These are phyloP conservation scores for Barypeithes pellucidus DNA, from an alignment of 2,888 invertebrate species.

Conservation along the genomic window DNA sequence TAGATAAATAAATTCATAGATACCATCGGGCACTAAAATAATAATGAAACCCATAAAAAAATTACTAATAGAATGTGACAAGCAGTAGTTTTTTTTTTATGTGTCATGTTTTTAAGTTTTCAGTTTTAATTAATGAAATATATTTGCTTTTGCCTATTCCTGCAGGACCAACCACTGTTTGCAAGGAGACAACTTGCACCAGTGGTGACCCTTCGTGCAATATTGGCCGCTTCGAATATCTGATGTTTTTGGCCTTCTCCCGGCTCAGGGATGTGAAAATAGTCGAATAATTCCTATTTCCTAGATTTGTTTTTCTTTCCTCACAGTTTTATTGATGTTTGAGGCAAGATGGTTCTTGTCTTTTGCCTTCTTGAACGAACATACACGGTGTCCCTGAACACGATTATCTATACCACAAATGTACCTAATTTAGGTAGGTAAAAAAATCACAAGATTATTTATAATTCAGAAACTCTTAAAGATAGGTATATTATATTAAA, in stretches of 20 bases:
- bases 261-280: constrained; percentile 45
- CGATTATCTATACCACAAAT: too few relatives aligned
- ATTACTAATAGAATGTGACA: too few relatives aligned
- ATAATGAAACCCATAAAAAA: too few relatives aligned
- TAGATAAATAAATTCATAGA: too few relatives aligned
- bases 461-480: too few relatives aligned
- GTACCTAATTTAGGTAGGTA: too few relatives aligned
- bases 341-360: background rate
- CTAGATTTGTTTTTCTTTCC: constrained; percentile 44
- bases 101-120: background rate
- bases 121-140: background rate
- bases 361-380: background rate
- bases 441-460: too few relatives aligned
- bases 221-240: constrained; percentile 26
- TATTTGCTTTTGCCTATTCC: background rate
- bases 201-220: constrained; percentile 33
- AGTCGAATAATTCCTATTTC: constrained; percentile 39
- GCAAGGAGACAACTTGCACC: constrained; percentile 28
- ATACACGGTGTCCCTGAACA: too few relatives aligned
- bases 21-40: too few relatives aligned
- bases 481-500: too few relatives aligned
- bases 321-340: constrained; percentile 39
- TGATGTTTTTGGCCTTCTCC: constrained; percentile 42
- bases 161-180: constrained; percentile 13
- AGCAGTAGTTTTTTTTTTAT: too few relatives aligned